Conservation (phyloP, 2,888 invertebrate genomes). For the Noctua janthina region DNA sequence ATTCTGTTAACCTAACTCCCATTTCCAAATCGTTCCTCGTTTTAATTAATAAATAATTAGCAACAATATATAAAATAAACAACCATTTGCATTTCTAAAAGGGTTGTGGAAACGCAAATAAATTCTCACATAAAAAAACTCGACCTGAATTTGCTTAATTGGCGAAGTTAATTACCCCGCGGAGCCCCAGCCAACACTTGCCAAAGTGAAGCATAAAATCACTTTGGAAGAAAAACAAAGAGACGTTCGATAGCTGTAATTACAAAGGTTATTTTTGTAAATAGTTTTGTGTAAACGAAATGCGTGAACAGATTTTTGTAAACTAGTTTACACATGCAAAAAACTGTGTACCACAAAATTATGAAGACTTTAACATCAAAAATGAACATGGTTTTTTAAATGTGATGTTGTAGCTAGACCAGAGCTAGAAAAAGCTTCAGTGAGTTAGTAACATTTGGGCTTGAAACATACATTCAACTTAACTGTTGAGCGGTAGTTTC, state of each 20-base stretch:
- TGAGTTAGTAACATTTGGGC: not conserved
- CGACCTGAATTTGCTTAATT: slow-evolving; percentile 62
- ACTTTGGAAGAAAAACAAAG: slow-evolving; percentile 50
- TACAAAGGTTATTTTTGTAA: slow-evolving; percentile 34
- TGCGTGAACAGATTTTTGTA: slow-evolving; percentile 1
- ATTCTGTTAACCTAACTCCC: slow-evolving; percentile 29
- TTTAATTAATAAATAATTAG: slow-evolving; percentile 61
- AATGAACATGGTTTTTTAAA: not conserved
- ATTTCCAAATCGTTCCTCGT: slow-evolving; percentile 38
- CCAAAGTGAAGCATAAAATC: slow-evolving; percentile 50
- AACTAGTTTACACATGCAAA: not conserved
- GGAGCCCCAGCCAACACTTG: slow-evolving; percentile 48
- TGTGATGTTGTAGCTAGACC: not conserved
- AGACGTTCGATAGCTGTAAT: slow-evolving; percentile 41
- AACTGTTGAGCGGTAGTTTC: not conserved
- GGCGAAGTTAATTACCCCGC: slow-evolving; percentile 63
- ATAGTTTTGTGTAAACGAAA: slow-evolving; percentile 13
- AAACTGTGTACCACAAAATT: not conserved
- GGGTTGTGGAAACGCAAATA: slow-evolving; percentile 57
- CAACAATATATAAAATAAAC: slow-evolving; percentile 53
- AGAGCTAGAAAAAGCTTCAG: not conserved
- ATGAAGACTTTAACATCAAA: not conserved
- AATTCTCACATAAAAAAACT: slow-evolving; percentile 57
- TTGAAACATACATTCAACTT: not conserved
- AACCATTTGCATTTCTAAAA: slow-evolving; percentile 50